Evolutionary conservation across 1,140 invertebrate species (phyloP), one percentile per base, ranked within the genome.

Genomic region (Drosophila burlai): DNA sequence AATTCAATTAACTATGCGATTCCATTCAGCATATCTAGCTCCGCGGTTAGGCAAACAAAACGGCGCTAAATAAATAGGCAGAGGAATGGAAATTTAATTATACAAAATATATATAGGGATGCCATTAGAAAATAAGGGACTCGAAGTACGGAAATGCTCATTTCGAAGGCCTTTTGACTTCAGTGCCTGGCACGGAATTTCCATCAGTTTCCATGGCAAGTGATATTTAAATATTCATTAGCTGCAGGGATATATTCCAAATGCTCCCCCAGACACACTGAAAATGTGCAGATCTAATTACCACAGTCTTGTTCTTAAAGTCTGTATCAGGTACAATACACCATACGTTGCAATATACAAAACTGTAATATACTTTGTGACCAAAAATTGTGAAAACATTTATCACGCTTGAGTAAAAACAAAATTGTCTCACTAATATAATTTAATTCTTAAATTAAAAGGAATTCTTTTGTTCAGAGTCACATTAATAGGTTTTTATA

Each of bases 201-300:
- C 79, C 83, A 85, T 86, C 83, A 82, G 63, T 45, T 52, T 36
- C 64, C 58, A 71, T 83, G 68, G 76, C 64, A 80, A 86, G 76
- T 77, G 76, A 77, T 74, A 64, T 72, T 86, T 73, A 87, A 87
- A 68, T 86, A 87, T 77, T 83, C 80, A 86, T 83, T 83, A 77
- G 76, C 64, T 79, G 63, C 79, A 50, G 45, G 60, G 59, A 85
- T 76, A 81, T 71, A 85, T 86, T 80, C 72, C 57, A 83, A 71
- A 71, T 77, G 73, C 64, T 54, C 58, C 60, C 31, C n/a, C 65
- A 38, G 16, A n/a, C 21, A 34, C 43, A 49, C 38, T 36, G 38
- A 47, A 21, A 60, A 46, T 18, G 13, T 16, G 10, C n/a, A 49
- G 42, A 24, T 24, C 36, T 21, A 21, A 36, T 36, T 15, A 21